Base-by-base conservation (phyloP, 2,113 vertebrate genomes). In the Puma concolor region DNA sequence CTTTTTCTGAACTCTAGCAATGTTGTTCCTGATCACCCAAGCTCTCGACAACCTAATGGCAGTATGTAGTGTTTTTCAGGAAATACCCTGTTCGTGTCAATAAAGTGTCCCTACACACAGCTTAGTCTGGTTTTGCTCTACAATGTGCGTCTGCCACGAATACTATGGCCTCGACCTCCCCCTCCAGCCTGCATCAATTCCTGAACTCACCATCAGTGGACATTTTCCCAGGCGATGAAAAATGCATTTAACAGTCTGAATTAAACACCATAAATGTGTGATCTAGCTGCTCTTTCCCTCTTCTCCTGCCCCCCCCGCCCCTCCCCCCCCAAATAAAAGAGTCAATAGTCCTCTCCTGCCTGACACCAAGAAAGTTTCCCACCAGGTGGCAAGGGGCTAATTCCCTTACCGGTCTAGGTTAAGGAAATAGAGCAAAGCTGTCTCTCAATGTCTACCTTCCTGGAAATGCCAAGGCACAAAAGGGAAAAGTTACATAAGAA, bases 71-170 rank as follows among this genome's bases (percentile, higher is more conserved):
- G 57, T 85, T 95, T 92, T 92, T 50, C 91, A 86, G 54, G 77
- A 77, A 96, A 93, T 19, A 86, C 57, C 88, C 50, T 44, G 72
- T 95, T 96, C 17, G 2, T 52, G 72, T 96, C 85, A 98, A 98
- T 97, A 98, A 98, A 98, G 71, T 29, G 31, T 94, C 89, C 94
- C 89, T 92, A 29, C 87, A 86, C 81, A 72, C 44, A 4, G 29
- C 36, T 38, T 15, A 57, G 64, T 85, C 63, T 50, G 74, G 71
- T 50, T 93, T 80, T 38, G 67, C 81, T 89, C 23, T 82, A 17
- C 23, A 82, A 19, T 10, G 11, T 72, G 72, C 8, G 31, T 50
- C 79, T 85, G 66, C 54, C 21, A 15, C 1, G 21, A 7, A 9
- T 21, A 50, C 19, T n/a, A 9, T 3, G 48, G 57, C 60, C 63